Base-by-base conservation (phyloP, 1,140 invertebrate species). In the Cydia fagiglandana region DNA sequence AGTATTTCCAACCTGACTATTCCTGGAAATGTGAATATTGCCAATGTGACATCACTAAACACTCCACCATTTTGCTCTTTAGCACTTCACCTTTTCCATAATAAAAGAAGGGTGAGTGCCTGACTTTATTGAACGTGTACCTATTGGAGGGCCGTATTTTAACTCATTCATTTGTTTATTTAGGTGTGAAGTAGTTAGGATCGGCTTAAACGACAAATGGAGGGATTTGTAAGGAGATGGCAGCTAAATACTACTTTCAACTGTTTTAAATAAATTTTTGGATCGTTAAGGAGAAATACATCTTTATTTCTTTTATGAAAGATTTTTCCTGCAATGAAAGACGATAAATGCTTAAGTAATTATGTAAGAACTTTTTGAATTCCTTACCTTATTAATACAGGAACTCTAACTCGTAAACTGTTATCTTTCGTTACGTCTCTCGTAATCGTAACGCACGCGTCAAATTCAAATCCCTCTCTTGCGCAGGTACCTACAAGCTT, bases 61-160 rank as follows among this genome's bases (percentile, higher is more conserved):
- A 73, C 73, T 73, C 73, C 50, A 73, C 73, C 73, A 47, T 73
- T 73, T 73, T 53, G 73, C 73, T 30, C 73, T 56, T 73, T 45
- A 30, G 20, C 45, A 50, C 73, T 73, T 73, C 73, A 73, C 73
- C 45, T 73, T 73, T 73, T 73, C 41, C 28, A 73, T 73, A 50
- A 73, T 73, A 56, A 73, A 73, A 73, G 73, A 56, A 73, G 50
- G 73, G 20, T 45, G 41, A 73, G 73, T 73, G 50, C 73, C 73
- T 73, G 73, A 20, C 38, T 73, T 53, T 73, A 56, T 73, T 50
- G 73, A 73, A 73, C 28, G 5, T 50, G 66, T 70, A 41, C 7
- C 38, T 41, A 34, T 70, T 38, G 6, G 34, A 45, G n/a, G 66
- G 7, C n/a, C 66, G 30, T 70, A 70, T 70, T 70, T 45, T 41